These are phyloP conservation scores for Poecile atricapillus DNA, from an alignment of 2,113 vertebrate genomes.

Conservation along the genomic window DNA sequence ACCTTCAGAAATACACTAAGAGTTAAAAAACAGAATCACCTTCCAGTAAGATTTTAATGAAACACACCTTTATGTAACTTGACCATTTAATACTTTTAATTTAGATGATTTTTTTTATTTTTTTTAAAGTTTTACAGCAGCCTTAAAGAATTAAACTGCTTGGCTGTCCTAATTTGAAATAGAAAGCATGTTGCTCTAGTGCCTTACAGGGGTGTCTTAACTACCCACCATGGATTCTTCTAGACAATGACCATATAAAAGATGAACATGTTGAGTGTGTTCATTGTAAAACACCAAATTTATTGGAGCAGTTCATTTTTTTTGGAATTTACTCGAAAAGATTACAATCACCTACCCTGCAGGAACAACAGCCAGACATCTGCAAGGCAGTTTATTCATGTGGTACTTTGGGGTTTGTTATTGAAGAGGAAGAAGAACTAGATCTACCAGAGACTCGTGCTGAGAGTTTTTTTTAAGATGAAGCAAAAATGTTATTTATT, in stretches of 20 bases:
- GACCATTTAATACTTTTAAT: constrained; percentile 10
- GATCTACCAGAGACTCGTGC: background rate
- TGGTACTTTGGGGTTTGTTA: background rate
- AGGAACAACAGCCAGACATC: background rate
- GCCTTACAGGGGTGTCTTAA: background rate
- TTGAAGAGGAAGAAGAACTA: background rate
- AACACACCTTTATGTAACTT: constrained; percentile 34
- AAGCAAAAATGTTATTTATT: background rate
- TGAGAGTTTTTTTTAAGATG: background rate
- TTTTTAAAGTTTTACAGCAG: constrained; percentile 5
- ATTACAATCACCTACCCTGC: background rate
- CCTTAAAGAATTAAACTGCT: constrained; percentile 8
- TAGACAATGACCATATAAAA: constrained; percentile 17
- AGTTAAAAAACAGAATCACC: constrained; percentile 54
- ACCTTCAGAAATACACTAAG: background rate
- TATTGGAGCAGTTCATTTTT: background rate
- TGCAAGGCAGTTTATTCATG: background rate
- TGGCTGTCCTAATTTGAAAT: background rate
- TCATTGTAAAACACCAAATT: constrained; percentile 13
- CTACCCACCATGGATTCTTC: background rate
- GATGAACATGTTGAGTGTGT: background rate
- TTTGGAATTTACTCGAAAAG: background rate
- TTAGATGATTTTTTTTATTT: background rate
- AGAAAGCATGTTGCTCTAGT: background rate
- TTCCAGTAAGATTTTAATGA: constrained; percentile 51